A percentile compares a stretch with the other conserved stretches of the same genome.
These are phyloP conservation scores for Amphiprion ocellaris DNA, from an alignment of 2,113 vertebrate genomes.

Conservation along the genomic window DNA sequence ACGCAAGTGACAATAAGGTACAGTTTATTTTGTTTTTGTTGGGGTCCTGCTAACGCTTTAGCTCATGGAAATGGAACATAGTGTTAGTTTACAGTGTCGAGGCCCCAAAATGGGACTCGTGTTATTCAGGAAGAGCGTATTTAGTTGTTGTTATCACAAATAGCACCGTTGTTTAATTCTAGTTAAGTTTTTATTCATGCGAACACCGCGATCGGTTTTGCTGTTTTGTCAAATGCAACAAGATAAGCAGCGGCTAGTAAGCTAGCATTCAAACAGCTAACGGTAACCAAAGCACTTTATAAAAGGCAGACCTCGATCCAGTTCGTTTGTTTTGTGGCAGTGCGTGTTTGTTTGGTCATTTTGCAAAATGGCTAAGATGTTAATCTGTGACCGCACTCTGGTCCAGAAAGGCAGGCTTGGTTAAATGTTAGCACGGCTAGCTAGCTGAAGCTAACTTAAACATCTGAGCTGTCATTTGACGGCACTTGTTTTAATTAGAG, in stretches of 20 bases:
- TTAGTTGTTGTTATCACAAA: neutral
- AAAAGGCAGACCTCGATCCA: neutral
- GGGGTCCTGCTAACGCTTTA: conserved; percentile 30
- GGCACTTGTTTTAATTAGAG: neutral
- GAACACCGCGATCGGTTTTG: neutral
- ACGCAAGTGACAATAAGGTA: conserved; percentile 85
- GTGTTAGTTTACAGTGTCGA: conserved; percentile 1
- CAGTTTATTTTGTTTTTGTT: conserved; percentile 14
- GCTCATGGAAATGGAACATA: neutral
- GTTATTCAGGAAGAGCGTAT: accelerated
- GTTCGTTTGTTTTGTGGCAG: neutral
- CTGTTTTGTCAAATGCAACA: conserved; percentile 2
- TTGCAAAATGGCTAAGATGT: accelerated
- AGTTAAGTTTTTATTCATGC: neutral
- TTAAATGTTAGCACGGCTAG: conserved; percentile 37
- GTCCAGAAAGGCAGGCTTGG: neutral
- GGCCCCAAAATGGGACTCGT: neutral
- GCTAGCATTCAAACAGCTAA: conserved; percentile 62
- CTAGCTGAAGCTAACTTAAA: conserved; percentile 50
- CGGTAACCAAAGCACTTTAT: neutral
- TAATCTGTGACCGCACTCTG: neutral
- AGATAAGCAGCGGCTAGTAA: conserved; percentile 30
- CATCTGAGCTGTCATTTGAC: conserved; percentile 58
- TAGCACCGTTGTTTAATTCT: neutral
- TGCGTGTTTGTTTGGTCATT: neutral